phyloP scores from a whole-genome alignment of 2,113 vertebrate genomes.

The Lipophrys pholis region DNA sequence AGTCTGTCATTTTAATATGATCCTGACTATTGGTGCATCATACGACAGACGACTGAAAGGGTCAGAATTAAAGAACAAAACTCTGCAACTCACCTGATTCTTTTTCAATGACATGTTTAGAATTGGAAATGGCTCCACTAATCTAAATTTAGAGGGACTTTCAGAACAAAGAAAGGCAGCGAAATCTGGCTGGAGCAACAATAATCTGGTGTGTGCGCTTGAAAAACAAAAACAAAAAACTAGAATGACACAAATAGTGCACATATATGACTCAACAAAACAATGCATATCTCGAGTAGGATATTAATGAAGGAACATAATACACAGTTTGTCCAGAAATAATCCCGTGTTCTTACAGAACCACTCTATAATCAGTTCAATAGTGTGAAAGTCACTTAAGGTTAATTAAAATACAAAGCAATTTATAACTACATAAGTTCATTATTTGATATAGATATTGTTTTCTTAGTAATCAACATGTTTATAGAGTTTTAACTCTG shows the following conservation, averaged over 20 bases:
- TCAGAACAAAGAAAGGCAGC: too few species aligned
- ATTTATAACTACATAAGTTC: neutral
- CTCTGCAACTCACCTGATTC: neutral
- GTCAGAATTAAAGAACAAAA: neutral
- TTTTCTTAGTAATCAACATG: too few species aligned
- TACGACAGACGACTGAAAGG: neutral
- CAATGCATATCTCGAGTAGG: neutral
- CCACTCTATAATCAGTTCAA: too few species aligned
- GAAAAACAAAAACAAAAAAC: too few species aligned
- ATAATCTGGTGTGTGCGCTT: neutral
- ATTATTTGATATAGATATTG: too few species aligned
- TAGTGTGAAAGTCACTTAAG: too few species aligned
- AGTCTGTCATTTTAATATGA: neutral
- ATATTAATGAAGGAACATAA: neutral
- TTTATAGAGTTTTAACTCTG: too few species aligned
- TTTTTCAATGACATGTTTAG: slow-evolving; percentile 26
- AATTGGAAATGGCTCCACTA: slow-evolving; percentile 15
- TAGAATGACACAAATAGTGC: neutral
- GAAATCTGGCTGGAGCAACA: too few species aligned
- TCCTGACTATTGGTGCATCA: neutral
- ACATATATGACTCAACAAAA: neutral
- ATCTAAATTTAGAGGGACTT: neutral
- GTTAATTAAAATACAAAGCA: neutral
- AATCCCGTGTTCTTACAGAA: too few species aligned
- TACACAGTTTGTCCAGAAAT: neutral